Base-by-base conservation (phyloP, 1,140 invertebrate genomes). In the Orius insidiosus region DNA sequence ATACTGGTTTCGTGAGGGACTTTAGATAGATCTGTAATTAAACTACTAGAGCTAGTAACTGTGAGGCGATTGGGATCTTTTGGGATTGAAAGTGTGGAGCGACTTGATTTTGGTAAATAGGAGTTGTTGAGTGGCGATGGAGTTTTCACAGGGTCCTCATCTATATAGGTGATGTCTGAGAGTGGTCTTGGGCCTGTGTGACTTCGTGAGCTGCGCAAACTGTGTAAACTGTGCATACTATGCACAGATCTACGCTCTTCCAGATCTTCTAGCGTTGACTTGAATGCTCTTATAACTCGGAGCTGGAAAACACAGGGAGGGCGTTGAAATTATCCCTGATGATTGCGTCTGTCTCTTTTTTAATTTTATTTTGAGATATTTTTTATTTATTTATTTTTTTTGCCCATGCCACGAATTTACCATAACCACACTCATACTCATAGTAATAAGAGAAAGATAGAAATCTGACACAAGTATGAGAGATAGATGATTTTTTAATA, bases 281-380 rank as follows among this genome's bases (percentile, higher is more conserved):
- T 95, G 87, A 99, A 99, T 65, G 94, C 95, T 75, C 93, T 86
- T 72, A 98, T 94, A 72, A 98, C 95, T 72, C 95, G 87, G 73
- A 98, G 84, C 94, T 98, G 88, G 73, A 87, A 87, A 74, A 75
- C 75, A 75, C 62, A 71, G 68, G 69, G 55, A 47, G 49, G 37
- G 37, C 45, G 24, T 35, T 45, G 44, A 24, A 46, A 50, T 50
- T 41, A 46, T 46, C 49, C 45, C 47, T 11, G 14, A 24, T 42
- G 24, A 18, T 11, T 42, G 47, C 32, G 19, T 33, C 47, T 39
- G 38, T 41, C 39, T 18, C 7, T 24, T 24, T 24, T 24, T 24
- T 4, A 24, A 7, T 4, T 24, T 24, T 24, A 4, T 24, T 24
- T 24, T n/a, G n/a, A n/a, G n/a, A n/a, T n/a, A n/a, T n/a, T n/a